phyloP scores from a whole-genome alignment of 2,888 invertebrate genomes.

The Drosophila mettleri region DNA sequence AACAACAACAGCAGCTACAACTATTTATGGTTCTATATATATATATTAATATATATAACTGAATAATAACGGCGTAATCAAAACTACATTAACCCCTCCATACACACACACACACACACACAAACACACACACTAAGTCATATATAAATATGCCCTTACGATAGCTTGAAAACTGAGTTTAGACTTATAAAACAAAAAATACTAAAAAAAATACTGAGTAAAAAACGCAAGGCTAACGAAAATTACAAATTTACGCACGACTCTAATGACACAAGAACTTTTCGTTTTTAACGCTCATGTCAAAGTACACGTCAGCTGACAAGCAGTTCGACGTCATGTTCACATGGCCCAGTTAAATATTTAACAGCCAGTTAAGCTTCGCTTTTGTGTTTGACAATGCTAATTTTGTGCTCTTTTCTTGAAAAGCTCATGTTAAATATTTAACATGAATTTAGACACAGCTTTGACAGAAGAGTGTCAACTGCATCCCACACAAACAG shows the following conservation, averaged over 20 bases:
- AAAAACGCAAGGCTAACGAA: constrained; percentile 10
- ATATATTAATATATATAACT: constrained; percentile 34
- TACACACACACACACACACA: neutral
- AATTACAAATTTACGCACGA: constrained; percentile 13
- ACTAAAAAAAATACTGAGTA: constrained; percentile 9
- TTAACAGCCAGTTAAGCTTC: neutral
- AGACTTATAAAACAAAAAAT: constrained; percentile 22
- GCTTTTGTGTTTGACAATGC: neutral
- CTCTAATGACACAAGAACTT: neutral
- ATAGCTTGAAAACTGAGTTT: constrained; percentile 44
- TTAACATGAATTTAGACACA: neutral
- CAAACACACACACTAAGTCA: constrained; percentile 4
- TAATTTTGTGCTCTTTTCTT: too few relatives aligned
- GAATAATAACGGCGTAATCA: constrained; percentile 58
- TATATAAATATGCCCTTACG: constrained; percentile 38
- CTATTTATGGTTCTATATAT: constrained; percentile 25
- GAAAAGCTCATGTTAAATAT: neutral
- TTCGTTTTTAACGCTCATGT: constrained; percentile 12
- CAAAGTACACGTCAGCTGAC: constrained; percentile 11
- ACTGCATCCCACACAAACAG: constrained; percentile 1
- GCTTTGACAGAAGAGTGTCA: constrained; percentile 14
- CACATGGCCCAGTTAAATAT: neutral
- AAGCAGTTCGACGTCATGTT: neutral
- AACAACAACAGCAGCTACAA: constrained; percentile 19
- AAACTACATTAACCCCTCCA: constrained; percentile 36